Percentiles rank a stretch among this genome's conserved stretches.
Evolutionary conservation across 2,797 vertebrate species (phyloP).

Genomic region (Takifugu rubripes): DNA sequence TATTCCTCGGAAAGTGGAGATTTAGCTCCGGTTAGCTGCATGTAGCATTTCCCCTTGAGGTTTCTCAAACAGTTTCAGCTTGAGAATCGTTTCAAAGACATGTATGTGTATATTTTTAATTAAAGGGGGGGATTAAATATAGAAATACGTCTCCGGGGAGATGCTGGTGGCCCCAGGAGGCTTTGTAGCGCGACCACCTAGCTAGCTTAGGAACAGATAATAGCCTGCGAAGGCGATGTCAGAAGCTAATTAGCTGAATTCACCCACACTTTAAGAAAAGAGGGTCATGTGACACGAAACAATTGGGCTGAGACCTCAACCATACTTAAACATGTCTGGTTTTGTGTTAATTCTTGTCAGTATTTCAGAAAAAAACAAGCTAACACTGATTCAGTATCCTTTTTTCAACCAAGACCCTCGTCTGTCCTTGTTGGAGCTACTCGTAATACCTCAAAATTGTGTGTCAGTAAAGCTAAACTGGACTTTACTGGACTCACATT

Average conservation of each 20-base stretch:
- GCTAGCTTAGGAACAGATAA: slow-evolving; percentile 8
- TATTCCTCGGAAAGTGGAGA: slow-evolving; percentile 34
- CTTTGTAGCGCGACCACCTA: no score
- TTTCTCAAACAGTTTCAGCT: slow-evolving; percentile 39
- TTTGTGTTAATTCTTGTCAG: no score
- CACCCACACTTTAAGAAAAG: not conserved
- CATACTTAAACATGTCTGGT: not conserved
- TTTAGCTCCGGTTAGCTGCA: slow-evolving; percentile 29
- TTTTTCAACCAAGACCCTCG: no score
- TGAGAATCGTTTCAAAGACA: slow-evolving; percentile 4
- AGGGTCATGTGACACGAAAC: not conserved
- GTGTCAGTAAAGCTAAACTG: no score
- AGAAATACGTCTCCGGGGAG: no score
- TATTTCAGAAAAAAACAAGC: no score
- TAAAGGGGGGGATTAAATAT: slow-evolving; percentile 3
- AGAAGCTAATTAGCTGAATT: slow-evolving; percentile 27
- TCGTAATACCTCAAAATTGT: no score
- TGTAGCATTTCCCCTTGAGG: slow-evolving; percentile 23
- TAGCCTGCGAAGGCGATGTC: slow-evolving; percentile 13
- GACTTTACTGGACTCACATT: no score
- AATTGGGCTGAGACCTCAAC: slow-evolving; percentile 4
- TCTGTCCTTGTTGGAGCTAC: no score
- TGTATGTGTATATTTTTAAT: not conserved
- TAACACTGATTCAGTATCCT: no score
- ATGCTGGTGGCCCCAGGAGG: no score